Conservation (phyloP, 2,113 vertebrate genomes). For the Machaerirhynchus nigripectus region DNA sequence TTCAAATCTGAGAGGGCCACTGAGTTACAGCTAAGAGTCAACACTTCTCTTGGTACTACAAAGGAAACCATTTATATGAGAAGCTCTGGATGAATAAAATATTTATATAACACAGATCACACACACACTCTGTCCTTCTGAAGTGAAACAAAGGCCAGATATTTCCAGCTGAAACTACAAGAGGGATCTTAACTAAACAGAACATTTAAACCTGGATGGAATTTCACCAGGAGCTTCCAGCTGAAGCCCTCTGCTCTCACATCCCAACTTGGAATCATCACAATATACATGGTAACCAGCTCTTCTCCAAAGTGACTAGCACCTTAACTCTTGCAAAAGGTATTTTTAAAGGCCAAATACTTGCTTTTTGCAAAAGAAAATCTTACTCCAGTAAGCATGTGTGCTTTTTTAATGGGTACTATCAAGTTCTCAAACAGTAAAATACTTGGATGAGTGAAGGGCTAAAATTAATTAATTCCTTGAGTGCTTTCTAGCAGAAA, state of each 20-base stretch:
- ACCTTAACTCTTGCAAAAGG: neutral
- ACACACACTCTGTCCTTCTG: neutral
- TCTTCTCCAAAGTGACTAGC: neutral
- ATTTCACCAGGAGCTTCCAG: neutral
- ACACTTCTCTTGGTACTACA: neutral
- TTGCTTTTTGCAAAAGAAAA: neutral
- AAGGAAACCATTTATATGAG: neutral
- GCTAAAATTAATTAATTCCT: constrained; percentile 36
- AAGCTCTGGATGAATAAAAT: neutral
- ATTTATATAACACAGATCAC: neutral
- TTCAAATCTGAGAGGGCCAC: neutral
- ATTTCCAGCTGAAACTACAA: constrained; percentile 14
- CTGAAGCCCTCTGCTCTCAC: neutral
- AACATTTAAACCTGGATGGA: neutral
- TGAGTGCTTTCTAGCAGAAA: constrained; percentile 27
- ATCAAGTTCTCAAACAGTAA: neutral
- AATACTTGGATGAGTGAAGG: neutral
- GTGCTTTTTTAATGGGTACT: neutral
- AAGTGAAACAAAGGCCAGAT: constrained; percentile 11
- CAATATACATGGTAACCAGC: neutral
- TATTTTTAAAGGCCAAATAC: neutral
- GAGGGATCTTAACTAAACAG: neutral
- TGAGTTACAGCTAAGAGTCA: neutral
- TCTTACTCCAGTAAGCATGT: neutral
- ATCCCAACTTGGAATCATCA: neutral